Base-by-base conservation (phyloP, 1,140 invertebrate genomes). In the Phenacoccus solenopsis region DNA sequence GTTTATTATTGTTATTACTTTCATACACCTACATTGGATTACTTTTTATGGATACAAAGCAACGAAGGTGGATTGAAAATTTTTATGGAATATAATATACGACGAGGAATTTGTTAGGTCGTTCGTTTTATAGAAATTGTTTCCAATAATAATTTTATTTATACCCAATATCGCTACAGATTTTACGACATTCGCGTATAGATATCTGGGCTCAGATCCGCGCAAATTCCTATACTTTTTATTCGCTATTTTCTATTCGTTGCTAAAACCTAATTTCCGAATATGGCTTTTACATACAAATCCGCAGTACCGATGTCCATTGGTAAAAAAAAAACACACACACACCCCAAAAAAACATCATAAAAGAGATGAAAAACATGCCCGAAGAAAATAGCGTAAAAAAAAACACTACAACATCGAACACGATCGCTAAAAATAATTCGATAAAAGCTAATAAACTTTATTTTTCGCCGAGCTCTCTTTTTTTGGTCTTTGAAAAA, bases 141-240 rank as follows among this genome's bases (percentile, higher is more conserved):
- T 49, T 49, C 38, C 38, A 49, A 49, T 49, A 49, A 49, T 49
- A 49, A 49, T 49, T 49, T 49, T 49, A 49, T 49, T 49, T 49
- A 49, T 49, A 49, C 20, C n/a, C n/a, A n/a, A n/a, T n/a, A n/a
- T n/a, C n/a, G 38, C 20, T 49, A 10, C 12, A 49, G 38, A 49
- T 49, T 49, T 49, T 49, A 49, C 38, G 38, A 49, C 38, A 49
- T n/a, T 9, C 38, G 5, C 30, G 30, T 32, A 32, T 32, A 32
- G n/a, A n/a, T n/a, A n/a, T n/a, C n/a, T n/a, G n/a, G n/a, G n/a
- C n/a, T n/a, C n/a, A n/a, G n/a, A n/a, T n/a, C n/a, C n/a, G n/a
- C n/a, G n/a, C n/a, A n/a, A n/a, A n/a, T n/a, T n/a, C n/a, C n/a
- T n/a, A n/a, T n/a, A n/a, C n/a, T n/a, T n/a, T n/a, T n/a, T n/a